Evolutionary conservation across 2,113 vertebrate genomes (phyloP), one percentile per base, ranked within the genome.

Genomic region (Campylorhamphus procurvoides): DNA sequence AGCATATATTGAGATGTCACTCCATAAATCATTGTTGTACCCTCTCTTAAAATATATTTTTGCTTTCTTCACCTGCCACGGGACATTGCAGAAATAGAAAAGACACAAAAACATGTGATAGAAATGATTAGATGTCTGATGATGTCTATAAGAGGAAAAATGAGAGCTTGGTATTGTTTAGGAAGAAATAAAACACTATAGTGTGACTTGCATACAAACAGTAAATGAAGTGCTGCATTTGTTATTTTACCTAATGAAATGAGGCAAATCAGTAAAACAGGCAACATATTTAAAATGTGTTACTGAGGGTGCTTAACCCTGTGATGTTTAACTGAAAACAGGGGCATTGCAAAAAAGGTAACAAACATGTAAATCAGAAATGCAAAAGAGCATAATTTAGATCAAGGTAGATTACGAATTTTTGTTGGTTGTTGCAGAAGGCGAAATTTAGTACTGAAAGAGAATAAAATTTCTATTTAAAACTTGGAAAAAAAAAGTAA

Each of bases 401-500:
- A 86, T 92, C 86, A 78, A 81, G 73, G 47, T 19, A 47, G 42
- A 49, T 40, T 53, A 59, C 73, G 33, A 24, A 52, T 75, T 88
- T 90, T 33, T 9, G 50, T 12, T 80, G 23, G 28, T 8, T 93
- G 42, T 42, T 83, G 55, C 42, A 84, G 40, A 46, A 89, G 62
- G n/a, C 25, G 76, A 39, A 63, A 68, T 69, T 68, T 63, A 73
- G 66, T 58, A 69, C 50, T 59, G 63, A 50, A 87, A 64, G 53
- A 66, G 37, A 52, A 86, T 75, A 77, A 96, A 96, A 68, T 7
- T 28, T 56, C 66, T 89, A 60, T 89, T 81, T 86, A 78, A 93
- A 73, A 82, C 73, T 93, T 69, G 80, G 83, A 91, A 91, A 89
- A 46, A n/a, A 14, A 35, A 28, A 56, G 20, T 50, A 87, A 20